Evolutionary conservation across 2,113 vertebrate genomes (phyloP).

Genomic region (Sorex fumeus): DNA sequence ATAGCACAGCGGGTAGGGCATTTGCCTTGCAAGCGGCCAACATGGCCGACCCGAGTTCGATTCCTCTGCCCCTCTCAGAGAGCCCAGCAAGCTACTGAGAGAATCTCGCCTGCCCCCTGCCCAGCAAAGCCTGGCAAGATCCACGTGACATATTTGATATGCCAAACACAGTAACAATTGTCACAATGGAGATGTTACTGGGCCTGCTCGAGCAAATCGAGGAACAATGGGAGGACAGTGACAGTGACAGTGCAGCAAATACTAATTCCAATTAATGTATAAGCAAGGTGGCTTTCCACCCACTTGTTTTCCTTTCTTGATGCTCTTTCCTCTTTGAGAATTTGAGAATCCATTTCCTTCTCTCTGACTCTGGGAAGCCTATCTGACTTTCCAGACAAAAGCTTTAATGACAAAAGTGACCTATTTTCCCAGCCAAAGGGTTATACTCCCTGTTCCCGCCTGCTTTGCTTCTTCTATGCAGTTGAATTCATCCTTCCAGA

Average conservation of each 20-base stretch:
- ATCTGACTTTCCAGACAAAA: constrained; percentile 14
- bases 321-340: neutral
- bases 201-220: no score
- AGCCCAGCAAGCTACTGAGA: no score
- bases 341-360: neutral
- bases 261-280: neutral
- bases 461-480: neutral
- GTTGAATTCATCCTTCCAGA: neutral
- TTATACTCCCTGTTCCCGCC: rapidly evolving
- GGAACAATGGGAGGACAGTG: no score
- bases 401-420: neutral
- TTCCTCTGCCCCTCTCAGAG: no score
- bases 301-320: neutral
- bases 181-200: no score
- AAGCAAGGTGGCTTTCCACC: neutral
- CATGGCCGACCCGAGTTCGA: no score
- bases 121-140: no score
- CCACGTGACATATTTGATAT: no score
- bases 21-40: no score
- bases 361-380: neutral
- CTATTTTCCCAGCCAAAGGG: neutral
- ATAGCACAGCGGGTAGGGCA: no score
- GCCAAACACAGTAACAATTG: no score
- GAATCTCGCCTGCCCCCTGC: no score
- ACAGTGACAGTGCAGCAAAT: neutral